Evolutionary conservation across 2,797 vertebrate species (phyloP).

Genomic region (Phataginus tricuspis): DNA sequence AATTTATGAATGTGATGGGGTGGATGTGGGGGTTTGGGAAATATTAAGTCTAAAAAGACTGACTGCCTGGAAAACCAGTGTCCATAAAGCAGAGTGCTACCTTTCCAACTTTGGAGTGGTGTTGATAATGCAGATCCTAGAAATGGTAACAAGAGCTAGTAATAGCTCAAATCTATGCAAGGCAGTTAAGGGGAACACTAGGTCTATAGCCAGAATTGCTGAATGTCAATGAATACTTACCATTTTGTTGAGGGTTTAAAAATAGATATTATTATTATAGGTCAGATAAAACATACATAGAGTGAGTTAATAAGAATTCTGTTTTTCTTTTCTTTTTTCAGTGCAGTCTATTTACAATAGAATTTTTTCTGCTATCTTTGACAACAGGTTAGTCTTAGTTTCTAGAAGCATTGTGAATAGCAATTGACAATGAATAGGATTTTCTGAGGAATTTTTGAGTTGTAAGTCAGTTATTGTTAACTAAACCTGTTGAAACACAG

Average conservation of each 20-base stretch:
- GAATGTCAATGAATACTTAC: background rate
- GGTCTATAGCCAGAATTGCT: background rate
- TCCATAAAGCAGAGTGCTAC: background rate
- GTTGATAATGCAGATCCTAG: background rate
- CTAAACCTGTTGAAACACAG: background rate
- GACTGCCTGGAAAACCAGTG: background rate
- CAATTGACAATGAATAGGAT: background rate
- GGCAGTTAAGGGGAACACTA: background rate
- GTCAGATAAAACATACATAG: background rate
- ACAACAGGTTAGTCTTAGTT: background rate
- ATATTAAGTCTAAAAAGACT: background rate
- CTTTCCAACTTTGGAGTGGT: background rate
- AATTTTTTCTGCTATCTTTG: background rate
- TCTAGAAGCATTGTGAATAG: conserved; percentile 12
- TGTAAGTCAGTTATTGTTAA: background rate
- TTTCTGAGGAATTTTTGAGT: background rate
- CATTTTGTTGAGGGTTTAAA: conserved; percentile 6
- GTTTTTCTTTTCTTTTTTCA: background rate
- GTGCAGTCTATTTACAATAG: background rate
- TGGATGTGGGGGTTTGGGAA: too few species aligned
- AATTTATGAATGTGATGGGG: background rate
- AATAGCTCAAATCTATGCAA: background rate
- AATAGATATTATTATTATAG: background rate
- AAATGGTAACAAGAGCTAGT: background rate
- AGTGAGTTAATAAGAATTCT: background rate